A percentile compares a stretch with the other conserved stretches of the same genome.
phyloP scores from a whole-genome alignment of 2,797 vertebrate genomes.

The Protonibea diacanthus region DNA sequence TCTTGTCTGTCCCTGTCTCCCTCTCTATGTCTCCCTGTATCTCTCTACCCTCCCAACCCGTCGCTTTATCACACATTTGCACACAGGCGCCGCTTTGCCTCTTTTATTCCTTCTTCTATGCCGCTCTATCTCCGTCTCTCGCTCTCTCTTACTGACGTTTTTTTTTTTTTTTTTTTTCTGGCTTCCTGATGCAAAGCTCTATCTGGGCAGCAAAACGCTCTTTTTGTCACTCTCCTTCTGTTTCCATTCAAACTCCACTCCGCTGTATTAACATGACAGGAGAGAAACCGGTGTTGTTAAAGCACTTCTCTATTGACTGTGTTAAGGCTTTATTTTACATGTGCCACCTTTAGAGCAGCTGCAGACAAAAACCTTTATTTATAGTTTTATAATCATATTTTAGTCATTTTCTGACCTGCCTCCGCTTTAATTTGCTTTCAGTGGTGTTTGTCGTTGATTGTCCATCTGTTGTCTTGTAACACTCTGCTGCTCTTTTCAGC shows the following conservation, averaged over 20 bases:
- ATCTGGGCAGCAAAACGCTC: conserved; percentile 35
- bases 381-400: too few relatives aligned
- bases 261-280: conserved; percentile 47
- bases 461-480: not conserved
- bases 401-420: not conserved
- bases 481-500: not conserved
- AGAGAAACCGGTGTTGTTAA: conserved; percentile 37
- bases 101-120: conserved; percentile 51
- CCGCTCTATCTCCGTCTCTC: conserved; percentile 29
- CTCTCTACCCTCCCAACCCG: conserved; percentile 41
- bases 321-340: not conserved
- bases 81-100: conserved; percentile 54
- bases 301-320: conserved; percentile 2
- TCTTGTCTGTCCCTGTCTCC: conserved; percentile 26
- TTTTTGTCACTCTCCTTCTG: conserved; percentile 41
- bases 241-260: conserved; percentile 35
- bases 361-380: not conserved
- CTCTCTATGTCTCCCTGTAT: conserved; percentile 27
- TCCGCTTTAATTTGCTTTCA: not conserved
- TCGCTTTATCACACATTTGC: conserved; percentile 71
- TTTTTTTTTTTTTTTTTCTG: conserved; percentile 29
- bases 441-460: not conserved
- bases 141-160: conserved; percentile 18
- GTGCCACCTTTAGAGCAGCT: conserved; percentile 6
- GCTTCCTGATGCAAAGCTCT: conserved; percentile 55